Conservation (phyloP, 1,140 invertebrate genomes). For the Bombus vancouverensis region DNA sequence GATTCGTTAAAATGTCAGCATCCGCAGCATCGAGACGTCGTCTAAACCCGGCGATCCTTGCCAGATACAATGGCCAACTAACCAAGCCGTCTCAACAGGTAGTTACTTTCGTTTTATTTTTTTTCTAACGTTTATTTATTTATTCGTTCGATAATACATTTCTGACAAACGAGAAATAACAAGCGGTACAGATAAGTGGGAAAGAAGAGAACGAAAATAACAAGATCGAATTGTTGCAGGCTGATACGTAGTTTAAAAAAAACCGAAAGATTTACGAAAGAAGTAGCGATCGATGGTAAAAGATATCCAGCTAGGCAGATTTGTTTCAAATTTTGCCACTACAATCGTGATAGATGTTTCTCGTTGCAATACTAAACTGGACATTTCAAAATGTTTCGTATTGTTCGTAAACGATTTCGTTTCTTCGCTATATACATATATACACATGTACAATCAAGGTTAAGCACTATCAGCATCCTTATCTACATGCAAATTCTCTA, state of each 20-base stretch:
- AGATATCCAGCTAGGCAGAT: too few relatives aligned
- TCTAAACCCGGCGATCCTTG: conserved; percentile 72
- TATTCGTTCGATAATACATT: neutral
- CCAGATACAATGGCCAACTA: conserved; percentile 64
- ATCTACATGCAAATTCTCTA: neutral
- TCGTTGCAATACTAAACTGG: neutral
- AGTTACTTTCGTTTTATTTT: conserved; percentile 13
- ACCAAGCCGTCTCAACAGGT: conserved; percentile 57
- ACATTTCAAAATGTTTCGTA: neutral
- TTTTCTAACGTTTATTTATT: neutral
- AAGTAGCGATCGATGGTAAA: too few relatives aligned
- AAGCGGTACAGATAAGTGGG: too few relatives aligned
- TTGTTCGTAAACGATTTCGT: neutral
- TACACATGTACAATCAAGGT: too few relatives aligned
- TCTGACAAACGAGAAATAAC: neutral
- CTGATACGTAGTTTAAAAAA: too few relatives aligned
- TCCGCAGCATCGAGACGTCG: conserved; percentile 63
- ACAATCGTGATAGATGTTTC: neutral
- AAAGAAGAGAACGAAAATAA: too few relatives aligned
- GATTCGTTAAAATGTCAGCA: conserved; percentile 57
- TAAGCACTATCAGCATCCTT: neutral
- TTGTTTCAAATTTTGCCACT: neutral
- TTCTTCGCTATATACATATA: too few relatives aligned
- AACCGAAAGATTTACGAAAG: too few relatives aligned
- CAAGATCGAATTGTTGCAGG: too few relatives aligned